phyloP scores from a whole-genome alignment of 2,113 vertebrate genomes.

The Procavia capensis region DNA sequence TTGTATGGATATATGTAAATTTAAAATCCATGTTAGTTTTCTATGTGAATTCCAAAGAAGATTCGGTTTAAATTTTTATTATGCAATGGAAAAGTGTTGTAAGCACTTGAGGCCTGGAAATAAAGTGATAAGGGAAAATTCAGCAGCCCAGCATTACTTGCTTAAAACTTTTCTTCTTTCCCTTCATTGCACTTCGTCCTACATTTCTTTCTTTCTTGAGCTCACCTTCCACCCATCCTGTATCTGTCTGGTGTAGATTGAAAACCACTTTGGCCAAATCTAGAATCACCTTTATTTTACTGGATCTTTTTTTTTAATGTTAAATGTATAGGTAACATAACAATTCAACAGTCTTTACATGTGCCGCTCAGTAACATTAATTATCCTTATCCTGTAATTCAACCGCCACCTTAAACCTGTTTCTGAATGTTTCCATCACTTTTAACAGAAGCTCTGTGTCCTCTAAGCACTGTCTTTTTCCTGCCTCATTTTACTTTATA shows the following conservation, averaged over 20 bases:
- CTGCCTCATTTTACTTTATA: not conserved
- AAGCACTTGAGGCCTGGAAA: not conserved
- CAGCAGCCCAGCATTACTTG: not conserved
- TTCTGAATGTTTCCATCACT: not conserved
- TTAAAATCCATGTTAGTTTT: slow-evolving; percentile 2
- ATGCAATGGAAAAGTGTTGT: not conserved
- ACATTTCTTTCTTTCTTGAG: not conserved
- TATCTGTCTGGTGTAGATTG: not conserved
- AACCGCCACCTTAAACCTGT: not conserved
- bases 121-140: not conserved
- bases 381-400: not conserved
- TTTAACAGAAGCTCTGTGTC: not conserved
- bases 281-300: not conserved
- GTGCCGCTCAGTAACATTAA: not conserved
- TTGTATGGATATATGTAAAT: not conserved
- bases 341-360: not conserved
- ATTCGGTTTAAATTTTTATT: not conserved
- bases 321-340: not conserved
- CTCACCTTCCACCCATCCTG: not conserved
- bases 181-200: not conserved
- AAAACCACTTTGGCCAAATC: not conserved
- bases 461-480: not conserved
- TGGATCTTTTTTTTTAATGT: not conserved
- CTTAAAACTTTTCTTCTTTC: not conserved
- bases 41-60: not conserved